phyloP scores from a whole-genome alignment of 2,888 invertebrate genomes.

The Sesia apiformis region DNA sequence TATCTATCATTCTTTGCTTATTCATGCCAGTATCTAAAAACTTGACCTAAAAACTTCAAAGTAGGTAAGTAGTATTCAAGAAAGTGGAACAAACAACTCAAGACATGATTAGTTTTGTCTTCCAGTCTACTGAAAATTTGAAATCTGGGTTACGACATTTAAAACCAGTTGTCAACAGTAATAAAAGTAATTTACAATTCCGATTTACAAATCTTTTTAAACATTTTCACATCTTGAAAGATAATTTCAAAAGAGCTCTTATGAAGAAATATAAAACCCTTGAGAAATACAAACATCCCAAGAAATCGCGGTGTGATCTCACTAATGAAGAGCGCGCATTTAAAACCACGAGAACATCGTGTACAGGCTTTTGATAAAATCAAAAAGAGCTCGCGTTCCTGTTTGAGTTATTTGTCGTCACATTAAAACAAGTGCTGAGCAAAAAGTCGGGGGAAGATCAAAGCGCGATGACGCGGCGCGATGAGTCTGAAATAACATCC shows the following conservation, averaged over 20 bases:
- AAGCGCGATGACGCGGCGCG: constrained; percentile 51
- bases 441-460: constrained; percentile 66
- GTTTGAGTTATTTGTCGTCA: constrained; percentile 71
- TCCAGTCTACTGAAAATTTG: no score
- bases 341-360: constrained; percentile 47
- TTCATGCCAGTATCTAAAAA: no score
- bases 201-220: not conserved
- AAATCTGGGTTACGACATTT: no score
- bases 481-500: constrained; percentile 58
- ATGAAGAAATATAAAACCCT: not conserved
- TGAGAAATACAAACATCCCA: constrained; percentile 18
- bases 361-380: constrained; percentile 50
- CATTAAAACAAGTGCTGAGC: constrained; percentile 61
- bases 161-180: no score
- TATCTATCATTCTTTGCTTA: no score
- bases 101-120: no score
- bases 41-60: no score
- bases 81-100: no score
- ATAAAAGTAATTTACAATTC: no score
- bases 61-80: no score
- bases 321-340: constrained; percentile 63
- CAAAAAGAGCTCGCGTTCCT: constrained; percentile 49
- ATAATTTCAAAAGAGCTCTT: not conserved
- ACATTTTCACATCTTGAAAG: not conserved
- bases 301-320: constrained; percentile 40